These are phyloP conservation scores for Pitta sordida DNA, from an alignment of 2,113 vertebrate species.

Conservation along the genomic window DNA sequence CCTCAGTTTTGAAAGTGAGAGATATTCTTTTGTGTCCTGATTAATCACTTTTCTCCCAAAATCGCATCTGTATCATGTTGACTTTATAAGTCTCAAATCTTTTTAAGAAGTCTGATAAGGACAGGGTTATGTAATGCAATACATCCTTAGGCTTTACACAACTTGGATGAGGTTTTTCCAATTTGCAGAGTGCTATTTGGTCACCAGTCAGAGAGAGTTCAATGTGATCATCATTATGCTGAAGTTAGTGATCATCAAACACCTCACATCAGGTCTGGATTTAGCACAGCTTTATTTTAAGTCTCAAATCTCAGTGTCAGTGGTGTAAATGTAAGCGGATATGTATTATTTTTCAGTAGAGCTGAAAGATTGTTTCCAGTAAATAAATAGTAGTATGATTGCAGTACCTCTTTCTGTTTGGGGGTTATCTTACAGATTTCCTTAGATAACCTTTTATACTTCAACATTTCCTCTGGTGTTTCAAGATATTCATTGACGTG, in stretches of 20 bases:
- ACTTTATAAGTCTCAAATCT: neutral
- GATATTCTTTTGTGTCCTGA: neutral
- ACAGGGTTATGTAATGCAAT: neutral
- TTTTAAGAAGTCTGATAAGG: neutral
- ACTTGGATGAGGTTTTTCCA: neutral
- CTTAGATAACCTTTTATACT: neutral
- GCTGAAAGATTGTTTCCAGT: neutral
- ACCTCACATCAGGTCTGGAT: neutral
- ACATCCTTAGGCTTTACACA: neutral
- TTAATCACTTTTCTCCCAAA: neutral
- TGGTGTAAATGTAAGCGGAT: neutral
- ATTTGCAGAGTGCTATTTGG: neutral
- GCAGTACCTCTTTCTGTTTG: neutral
- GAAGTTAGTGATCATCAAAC: neutral
- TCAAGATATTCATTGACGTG: neutral
- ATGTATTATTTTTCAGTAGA: neutral
- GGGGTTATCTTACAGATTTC: neutral
- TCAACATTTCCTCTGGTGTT: neutral
- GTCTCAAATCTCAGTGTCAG: neutral
- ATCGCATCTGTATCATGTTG: neutral
- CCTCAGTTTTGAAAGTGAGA: neutral
- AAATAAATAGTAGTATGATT: slow-evolving; percentile 29
- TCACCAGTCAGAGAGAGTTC: neutral
- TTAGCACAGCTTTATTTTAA: neutral
- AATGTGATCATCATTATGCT: neutral